These are phyloP conservation scores for Microctonus aethiopoides DNA, from an alignment of 2,888 invertebrate genomes.

Conservation along the genomic window DNA sequence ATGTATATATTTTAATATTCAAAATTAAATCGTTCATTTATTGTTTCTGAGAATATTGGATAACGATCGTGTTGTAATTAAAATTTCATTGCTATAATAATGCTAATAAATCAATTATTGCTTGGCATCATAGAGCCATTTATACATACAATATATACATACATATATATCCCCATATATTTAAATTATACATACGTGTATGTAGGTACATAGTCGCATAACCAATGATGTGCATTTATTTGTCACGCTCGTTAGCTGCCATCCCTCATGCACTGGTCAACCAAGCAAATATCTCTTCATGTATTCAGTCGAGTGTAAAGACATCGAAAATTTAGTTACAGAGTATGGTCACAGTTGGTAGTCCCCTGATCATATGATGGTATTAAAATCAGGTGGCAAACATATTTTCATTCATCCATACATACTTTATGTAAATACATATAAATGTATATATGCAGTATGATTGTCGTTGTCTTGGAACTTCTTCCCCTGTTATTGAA, in stretches of 20 bases:
- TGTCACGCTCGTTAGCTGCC: conserved; percentile 55
- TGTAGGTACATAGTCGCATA: too few relatives aligned
- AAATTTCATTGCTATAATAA: too few relatives aligned
- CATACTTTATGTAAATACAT: too few relatives aligned
- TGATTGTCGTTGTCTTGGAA: too few relatives aligned
- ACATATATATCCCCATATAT: background rate
- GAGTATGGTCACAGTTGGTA: background rate
- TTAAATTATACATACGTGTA: background rate
- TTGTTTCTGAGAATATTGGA: too few relatives aligned
- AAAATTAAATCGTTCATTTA: too few relatives aligned
- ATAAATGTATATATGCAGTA: background rate
- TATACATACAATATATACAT: too few relatives aligned
- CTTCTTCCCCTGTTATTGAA: background rate
- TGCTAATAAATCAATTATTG: conserved; percentile 61
- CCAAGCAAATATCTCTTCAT: conserved; percentile 49
- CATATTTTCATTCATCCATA: background rate
- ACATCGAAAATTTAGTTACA: conserved; percentile 41
- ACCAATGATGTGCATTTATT: conserved; percentile 57
- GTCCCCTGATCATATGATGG: background rate
- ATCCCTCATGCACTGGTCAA: conserved; percentile 47
- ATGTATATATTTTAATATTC: too few relatives aligned
- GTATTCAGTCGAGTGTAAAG: conserved; percentile 40
- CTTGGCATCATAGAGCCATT: conserved; percentile 41
- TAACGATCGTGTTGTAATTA: too few relatives aligned
- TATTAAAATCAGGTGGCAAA: conserved; percentile 23